Percentiles rank a stretch among this genome's conserved stretches.
These are phyloP conservation scores for Taxidea taxus DNA, from an alignment of 2,113 vertebrate species.

Conservation along the genomic window DNA sequence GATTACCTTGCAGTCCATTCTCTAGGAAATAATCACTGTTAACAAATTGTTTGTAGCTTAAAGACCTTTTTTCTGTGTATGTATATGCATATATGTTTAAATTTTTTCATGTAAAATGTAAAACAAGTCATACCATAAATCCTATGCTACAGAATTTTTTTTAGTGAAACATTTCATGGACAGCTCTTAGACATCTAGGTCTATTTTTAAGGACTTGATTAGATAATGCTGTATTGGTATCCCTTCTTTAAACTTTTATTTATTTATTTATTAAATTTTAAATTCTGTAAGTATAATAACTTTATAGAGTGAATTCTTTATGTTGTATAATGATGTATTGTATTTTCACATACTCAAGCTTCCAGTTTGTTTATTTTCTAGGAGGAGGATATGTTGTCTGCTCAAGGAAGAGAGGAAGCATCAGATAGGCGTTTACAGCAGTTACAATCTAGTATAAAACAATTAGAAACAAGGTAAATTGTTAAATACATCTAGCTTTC, in stretches of 20 bases:
- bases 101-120: background rate
- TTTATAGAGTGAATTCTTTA: background rate
- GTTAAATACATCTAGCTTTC: background rate
- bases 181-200: background rate
- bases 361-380: constrained; percentile 70
- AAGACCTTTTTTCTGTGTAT: background rate
- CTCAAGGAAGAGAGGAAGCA: constrained; percentile 87
- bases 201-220: background rate
- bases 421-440: constrained; percentile 89
- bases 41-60: background rate
- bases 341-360: background rate
- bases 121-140: background rate
- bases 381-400: constrained; percentile 88
- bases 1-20: background rate
- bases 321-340: background rate
- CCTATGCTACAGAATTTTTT: background rate
- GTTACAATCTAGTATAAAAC: constrained; percentile 87
- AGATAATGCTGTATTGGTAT: background rate
- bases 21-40: background rate
- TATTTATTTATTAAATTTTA: too few species aligned
- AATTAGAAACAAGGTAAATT: constrained; percentile 89
- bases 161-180: background rate
- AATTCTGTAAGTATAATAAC: background rate
- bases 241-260: background rate
- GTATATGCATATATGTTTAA: background rate